Conservation (phyloP, 2,113 vertebrate genomes). For the Zosterops japonicus region DNA sequence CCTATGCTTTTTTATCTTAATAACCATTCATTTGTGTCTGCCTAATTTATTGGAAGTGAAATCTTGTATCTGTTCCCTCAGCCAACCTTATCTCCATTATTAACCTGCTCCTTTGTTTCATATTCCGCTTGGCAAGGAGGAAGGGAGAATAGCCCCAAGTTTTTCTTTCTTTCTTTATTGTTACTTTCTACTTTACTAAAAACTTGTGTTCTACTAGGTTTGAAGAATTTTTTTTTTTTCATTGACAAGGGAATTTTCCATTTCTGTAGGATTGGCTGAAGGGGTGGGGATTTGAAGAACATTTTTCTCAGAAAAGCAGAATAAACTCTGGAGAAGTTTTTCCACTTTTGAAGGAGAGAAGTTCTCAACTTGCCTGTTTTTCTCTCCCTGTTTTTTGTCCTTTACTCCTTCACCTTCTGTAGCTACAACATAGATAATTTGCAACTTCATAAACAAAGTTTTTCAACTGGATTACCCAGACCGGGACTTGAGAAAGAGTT, state of each 20-base stretch:
- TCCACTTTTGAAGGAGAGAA: neutral
- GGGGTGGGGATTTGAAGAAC: neutral
- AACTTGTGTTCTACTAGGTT: neutral
- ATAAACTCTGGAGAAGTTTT: neutral
- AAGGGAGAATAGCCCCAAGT: slow-evolving; percentile 2
- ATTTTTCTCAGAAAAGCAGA: neutral
- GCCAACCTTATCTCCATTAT: slow-evolving; percentile 56
- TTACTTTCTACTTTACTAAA: neutral
- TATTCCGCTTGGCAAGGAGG: neutral
- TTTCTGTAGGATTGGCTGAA: neutral
- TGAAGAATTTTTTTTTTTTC: no score
- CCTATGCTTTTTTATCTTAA: slow-evolving; percentile 69
- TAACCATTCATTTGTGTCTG: slow-evolving; percentile 72
- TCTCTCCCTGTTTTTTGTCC: neutral
- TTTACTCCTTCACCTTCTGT: neutral
- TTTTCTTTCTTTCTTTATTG: neutral
- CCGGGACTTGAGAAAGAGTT: neutral
- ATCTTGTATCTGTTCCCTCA: slow-evolving; percentile 59
- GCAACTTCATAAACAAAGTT: slow-evolving; percentile 6
- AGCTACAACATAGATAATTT: neutral
- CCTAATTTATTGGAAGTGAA: slow-evolving; percentile 60
- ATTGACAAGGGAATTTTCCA: neutral
- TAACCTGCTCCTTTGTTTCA: slow-evolving; percentile 42
- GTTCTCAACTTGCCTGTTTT: neutral
- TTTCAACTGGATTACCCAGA: neutral